Percentiles rank a stretch among this genome's conserved stretches.
Conservation (phyloP, 2,113 vertebrate genomes). For the Mobula hypostoma region DNA sequence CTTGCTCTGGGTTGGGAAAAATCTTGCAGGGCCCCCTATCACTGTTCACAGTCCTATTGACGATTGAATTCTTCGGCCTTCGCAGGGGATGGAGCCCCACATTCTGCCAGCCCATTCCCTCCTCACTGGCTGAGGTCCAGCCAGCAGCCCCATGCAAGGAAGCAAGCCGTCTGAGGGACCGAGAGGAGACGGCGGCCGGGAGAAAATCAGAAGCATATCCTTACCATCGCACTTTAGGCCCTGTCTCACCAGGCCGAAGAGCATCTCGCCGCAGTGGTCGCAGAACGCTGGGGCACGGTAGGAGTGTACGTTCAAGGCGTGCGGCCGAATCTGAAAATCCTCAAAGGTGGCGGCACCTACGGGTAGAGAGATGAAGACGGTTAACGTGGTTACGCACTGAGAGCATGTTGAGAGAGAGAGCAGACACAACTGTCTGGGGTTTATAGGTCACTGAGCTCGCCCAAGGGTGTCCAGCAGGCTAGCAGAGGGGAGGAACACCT, state of each 20-base stretch:
- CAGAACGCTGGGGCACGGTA: slow-evolving; percentile 83
- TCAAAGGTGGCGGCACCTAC: slow-evolving; percentile 77
- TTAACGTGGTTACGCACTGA: background rate
- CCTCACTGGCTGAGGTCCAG: background rate
- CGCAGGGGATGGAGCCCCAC: background rate
- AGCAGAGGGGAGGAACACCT: no score
- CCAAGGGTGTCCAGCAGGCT: no score
- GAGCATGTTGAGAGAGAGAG: background rate
- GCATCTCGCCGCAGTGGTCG: slow-evolving; percentile 85
- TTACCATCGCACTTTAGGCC: slow-evolving; percentile 83
- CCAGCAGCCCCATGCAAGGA: no score
- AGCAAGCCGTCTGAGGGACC: background rate
- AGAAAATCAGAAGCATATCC: slow-evolving; percentile 25
- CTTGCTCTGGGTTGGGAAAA: background rate
- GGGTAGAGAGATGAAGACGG: background rate
- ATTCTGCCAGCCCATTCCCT: background rate
- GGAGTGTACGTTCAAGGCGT: slow-evolving; percentile 78
- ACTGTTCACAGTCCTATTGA: background rate
- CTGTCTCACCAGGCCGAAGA: slow-evolving; percentile 79
- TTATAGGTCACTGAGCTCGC: no score
- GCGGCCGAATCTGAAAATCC: slow-evolving; percentile 82
- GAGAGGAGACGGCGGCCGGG: background rate
- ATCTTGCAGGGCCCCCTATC: background rate
- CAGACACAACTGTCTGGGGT: no score
- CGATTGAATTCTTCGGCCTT: background rate